These are phyloP conservation scores for Agrenia bidenticulata DNA, from an alignment of 2,888 invertebrate species.

Conservation along the genomic window DNA sequence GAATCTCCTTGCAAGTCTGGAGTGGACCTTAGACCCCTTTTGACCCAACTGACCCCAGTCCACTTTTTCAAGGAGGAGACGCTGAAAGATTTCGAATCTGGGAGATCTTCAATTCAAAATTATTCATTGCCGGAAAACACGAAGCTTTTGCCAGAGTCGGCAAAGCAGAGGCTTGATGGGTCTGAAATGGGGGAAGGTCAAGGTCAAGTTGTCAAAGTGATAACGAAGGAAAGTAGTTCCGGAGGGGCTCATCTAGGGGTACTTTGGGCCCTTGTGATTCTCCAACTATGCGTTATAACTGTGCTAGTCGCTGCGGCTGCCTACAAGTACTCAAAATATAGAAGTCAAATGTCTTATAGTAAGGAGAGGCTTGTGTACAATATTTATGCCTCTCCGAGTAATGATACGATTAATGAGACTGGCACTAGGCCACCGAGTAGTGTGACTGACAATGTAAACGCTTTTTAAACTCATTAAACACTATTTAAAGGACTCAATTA, in stretches of 20 bases:
- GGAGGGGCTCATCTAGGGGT: not conserved
- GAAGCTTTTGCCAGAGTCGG: not conserved
- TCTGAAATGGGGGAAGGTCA: too few relatives aligned
- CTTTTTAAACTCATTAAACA: not conserved
- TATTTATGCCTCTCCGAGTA: slow-evolving; percentile 9
- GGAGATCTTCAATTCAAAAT: not conserved
- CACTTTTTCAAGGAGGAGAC: slow-evolving; percentile 37
- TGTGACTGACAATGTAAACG: not conserved
- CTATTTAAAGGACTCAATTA: too few relatives aligned
- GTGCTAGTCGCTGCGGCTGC: slow-evolving; percentile 24
- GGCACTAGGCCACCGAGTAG: slow-evolving; percentile 6
- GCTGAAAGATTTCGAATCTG: slow-evolving; percentile 9
- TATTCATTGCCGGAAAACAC: not conserved
- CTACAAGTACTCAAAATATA: slow-evolving; percentile 29
- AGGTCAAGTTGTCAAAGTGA: too few relatives aligned
- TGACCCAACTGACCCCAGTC: slow-evolving; percentile 34
- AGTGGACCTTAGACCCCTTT: slow-evolving; percentile 2
- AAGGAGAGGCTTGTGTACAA: slow-evolving; percentile 36
- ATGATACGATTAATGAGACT: slow-evolving; percentile 18
- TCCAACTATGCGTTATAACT: slow-evolving; percentile 35
- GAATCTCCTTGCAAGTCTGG: slow-evolving; percentile 29
- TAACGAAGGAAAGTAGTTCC: too few relatives aligned
- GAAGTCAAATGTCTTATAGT: slow-evolving; percentile 32
- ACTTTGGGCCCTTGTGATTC: slow-evolving; percentile 41
- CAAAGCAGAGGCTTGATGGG: not conserved